Conservation (phyloP, 2,113 vertebrate genomes). For the Siniperca chuatsi region DNA sequence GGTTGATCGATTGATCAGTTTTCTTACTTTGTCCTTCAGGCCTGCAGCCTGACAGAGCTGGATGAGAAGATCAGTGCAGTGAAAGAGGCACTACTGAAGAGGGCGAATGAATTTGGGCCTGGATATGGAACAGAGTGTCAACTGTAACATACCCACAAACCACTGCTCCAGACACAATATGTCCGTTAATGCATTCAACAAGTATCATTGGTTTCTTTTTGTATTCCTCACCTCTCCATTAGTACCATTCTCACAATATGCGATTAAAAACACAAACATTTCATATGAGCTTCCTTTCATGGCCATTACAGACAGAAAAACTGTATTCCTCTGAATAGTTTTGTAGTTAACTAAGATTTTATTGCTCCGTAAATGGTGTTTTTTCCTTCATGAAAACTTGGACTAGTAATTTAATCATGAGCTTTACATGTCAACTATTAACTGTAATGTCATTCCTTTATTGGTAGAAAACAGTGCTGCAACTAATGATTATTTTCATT, state of each 20-base stretch:
- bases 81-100: slow-evolving; percentile 92
- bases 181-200: not conserved
- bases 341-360: slow-evolving; percentile 38
- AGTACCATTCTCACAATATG: not conserved
- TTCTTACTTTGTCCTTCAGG: slow-evolving; percentile 80
- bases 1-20: not conserved
- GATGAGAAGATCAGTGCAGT: slow-evolving; percentile 97
- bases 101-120: slow-evolving; percentile 84
- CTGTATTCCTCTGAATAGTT: not conserved
- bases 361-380: slow-evolving; percentile 54
- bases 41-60: slow-evolving; percentile 93
- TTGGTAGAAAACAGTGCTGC: not conserved
- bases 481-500: not conserved
- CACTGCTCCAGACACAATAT: not conserved
- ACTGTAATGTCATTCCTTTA: not conserved
- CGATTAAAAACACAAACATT: not conserved
- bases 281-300: not conserved
- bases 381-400: slow-evolving; percentile 6
- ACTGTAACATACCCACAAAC: slow-evolving; percentile 61
- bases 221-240: not conserved
- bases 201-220: not conserved
- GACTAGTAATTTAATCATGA: not conserved
- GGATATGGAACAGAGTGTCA: slow-evolving; percentile 84
- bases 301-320: not conserved
- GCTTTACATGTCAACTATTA: not conserved